These are phyloP conservation scores for Lacerta agilis DNA, from an alignment of 2,797 vertebrate species.

Conservation along the genomic window DNA sequence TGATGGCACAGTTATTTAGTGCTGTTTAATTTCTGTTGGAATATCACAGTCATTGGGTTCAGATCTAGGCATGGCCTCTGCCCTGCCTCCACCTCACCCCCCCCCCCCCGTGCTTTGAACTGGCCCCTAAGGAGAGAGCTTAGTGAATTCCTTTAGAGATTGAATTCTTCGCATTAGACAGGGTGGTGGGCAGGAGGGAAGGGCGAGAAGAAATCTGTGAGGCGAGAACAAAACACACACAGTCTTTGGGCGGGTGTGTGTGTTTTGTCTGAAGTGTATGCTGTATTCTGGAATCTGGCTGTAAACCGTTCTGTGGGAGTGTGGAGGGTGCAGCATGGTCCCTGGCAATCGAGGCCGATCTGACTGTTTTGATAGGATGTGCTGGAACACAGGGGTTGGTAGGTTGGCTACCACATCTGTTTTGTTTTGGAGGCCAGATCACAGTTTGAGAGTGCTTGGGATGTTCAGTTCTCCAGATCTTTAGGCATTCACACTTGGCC, in stretches of 20 bases:
- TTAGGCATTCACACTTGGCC: background rate
- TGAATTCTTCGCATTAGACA: background rate
- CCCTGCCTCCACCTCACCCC: background rate
- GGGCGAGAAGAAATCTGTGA: background rate
- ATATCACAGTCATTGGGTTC: conserved; percentile 2
- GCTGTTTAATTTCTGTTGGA: conserved; percentile 31
- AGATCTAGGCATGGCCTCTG: background rate
- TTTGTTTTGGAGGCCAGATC: background rate
- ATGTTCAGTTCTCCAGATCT: background rate
- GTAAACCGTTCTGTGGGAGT: rapidly evolving
- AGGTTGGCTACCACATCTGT: background rate
- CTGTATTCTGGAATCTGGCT: background rate
- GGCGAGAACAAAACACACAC: background rate
- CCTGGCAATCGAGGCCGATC: background rate
- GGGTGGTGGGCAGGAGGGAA: background rate
- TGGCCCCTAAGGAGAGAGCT: background rate
- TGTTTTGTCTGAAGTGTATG: conserved; percentile 3
- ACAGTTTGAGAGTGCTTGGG: background rate
- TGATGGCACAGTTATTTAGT: background rate
- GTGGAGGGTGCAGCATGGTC: background rate
- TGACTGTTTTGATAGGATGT: background rate
- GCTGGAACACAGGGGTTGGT: background rate
- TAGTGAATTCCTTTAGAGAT: conserved; percentile 1
- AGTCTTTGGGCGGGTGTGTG: background rate
- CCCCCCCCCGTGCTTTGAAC: background rate